A percentile compares a stretch with the other conserved stretches of the same genome.
Evolutionary conservation across 2,888 invertebrate species (phyloP).

Genomic region (Plebejus anna): DNA sequence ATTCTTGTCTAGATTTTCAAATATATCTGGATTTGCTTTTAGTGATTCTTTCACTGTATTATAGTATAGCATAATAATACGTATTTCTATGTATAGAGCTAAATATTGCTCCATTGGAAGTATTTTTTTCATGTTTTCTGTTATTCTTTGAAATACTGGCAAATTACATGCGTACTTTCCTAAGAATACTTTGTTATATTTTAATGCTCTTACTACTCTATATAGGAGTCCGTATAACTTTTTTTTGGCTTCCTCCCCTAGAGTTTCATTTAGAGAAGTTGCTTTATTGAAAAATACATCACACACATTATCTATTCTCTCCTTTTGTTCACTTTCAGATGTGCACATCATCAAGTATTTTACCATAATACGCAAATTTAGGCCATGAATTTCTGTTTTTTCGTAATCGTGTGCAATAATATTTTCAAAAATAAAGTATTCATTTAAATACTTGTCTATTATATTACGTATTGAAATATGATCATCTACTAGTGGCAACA

Average conservation of each 20-base stretch:
- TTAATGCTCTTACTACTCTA: conserved; percentile 44
- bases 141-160: conserved; percentile 48
- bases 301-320: conserved; percentile 44
- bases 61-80: conserved; percentile 54
- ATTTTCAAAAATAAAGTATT: conserved; percentile 38
- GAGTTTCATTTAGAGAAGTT: conserved; percentile 34
- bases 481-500: conserved; percentile 43
- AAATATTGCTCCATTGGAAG: conserved; percentile 51
- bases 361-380: conserved; percentile 47
- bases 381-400: conserved; percentile 21
- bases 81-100: conserved; percentile 44
- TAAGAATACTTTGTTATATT: conserved; percentile 50
- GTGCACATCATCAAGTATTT: conserved; percentile 50
- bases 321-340: conserved; percentile 42
- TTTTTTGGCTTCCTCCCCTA: conserved; percentile 29
- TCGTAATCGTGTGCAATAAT: conserved; percentile 29
- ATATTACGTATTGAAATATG: conserved; percentile 40
- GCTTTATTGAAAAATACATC: conserved; percentile 47
- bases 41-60: conserved; percentile 49
- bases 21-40: conserved; percentile 46
- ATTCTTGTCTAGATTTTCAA: conserved; percentile 40
- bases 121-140: conserved; percentile 44
- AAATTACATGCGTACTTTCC: conserved; percentile 47
- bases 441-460: conserved; percentile 39
- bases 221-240: conserved; percentile 37